Percentiles rank a stretch among this genome's conserved stretches.
phyloP scores from a whole-genome alignment of 2,113 vertebrate species.

The Mola mola region DNA sequence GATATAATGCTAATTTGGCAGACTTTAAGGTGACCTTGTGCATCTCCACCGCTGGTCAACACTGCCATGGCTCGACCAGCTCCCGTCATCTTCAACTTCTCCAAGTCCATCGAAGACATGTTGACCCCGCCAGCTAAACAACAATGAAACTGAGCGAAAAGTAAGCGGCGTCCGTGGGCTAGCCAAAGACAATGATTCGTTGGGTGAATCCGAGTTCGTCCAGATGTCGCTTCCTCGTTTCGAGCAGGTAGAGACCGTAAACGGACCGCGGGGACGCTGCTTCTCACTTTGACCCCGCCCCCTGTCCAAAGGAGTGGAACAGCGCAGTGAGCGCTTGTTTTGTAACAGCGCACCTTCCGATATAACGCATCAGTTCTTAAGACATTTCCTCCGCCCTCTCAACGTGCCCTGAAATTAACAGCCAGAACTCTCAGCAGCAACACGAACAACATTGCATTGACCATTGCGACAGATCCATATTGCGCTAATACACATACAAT shows the following conservation, averaged over 20 bases:
- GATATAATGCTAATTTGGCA: fast-evolving
- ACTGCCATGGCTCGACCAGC: conserved; percentile 91
- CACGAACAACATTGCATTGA: conserved; percentile 36
- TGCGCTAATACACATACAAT: not conserved
- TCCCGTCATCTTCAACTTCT: conserved; percentile 87
- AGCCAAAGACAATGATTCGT: not conserved
- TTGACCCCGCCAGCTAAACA: conserved; percentile 8
- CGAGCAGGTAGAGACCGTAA: not conserved
- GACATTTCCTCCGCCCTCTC: conserved; percentile 13
- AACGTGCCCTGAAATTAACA: not conserved
- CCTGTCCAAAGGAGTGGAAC: not conserved
- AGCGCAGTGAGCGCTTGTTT: conserved; percentile 15
- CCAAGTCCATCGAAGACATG: conserved; percentile 81
- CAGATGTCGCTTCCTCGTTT: conserved; percentile 48
- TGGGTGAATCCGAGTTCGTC: not conserved
- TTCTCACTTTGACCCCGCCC: conserved; percentile 38
- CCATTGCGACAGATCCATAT: not conserved
- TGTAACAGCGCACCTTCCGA: not conserved
- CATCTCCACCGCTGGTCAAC: conserved; percentile 94
- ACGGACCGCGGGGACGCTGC: not conserved
- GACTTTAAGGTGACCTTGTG: conserved; percentile 86
- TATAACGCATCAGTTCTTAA: fast-evolving
- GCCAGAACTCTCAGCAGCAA: not conserved
- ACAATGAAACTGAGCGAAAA: not conserved
- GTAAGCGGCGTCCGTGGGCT: not conserved